phyloP scores from a whole-genome alignment of 2,888 invertebrate genomes.

The Stramonita haemastoma region DNA sequence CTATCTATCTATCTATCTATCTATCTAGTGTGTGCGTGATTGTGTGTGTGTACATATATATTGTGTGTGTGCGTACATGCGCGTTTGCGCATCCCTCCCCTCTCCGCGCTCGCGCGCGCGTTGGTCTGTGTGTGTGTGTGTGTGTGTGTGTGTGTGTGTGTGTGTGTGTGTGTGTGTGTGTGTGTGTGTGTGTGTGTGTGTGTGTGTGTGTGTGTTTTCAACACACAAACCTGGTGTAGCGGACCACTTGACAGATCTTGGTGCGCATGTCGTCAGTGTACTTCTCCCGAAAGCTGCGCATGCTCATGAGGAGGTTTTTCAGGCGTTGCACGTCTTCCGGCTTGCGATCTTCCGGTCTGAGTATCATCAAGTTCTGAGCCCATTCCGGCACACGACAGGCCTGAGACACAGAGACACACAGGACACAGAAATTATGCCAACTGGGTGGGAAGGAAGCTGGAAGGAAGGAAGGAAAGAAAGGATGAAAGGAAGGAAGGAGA shows the following conservation, averaged over 20 bases:
- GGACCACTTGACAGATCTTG: constrained; percentile 53
- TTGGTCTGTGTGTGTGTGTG: constrained; percentile 5
- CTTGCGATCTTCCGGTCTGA: constrained; percentile 47
- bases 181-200: too few species aligned
- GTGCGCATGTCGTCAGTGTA: constrained; percentile 52
- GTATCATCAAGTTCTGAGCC: constrained; percentile 52
- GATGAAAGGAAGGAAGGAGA: too few species aligned
- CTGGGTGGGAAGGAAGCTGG: too few species aligned
- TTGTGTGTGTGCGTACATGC: too few species aligned
- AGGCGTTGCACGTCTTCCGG: constrained; percentile 52
- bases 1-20: too few species aligned
- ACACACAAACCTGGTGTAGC: constrained; percentile 52
- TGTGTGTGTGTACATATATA: too few species aligned
- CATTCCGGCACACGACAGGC: constrained; percentile 52
- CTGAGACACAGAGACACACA: constrained; percentile 17
- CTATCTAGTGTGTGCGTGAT: too few species aligned
- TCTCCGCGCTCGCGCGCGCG: too few species aligned
- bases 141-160: constrained; percentile 31
- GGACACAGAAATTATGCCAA: too few species aligned
- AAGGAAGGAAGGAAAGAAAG: too few species aligned
- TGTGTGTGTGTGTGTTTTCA: not conserved
- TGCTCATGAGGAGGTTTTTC: constrained; percentile 52
- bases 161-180: not conserved
- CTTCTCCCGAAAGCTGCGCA: constrained; percentile 57
- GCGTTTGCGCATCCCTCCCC: too few species aligned